Evolutionary conservation across 1,140 invertebrate genomes (phyloP).

Genomic region (Copidosoma floridanum): DNA sequence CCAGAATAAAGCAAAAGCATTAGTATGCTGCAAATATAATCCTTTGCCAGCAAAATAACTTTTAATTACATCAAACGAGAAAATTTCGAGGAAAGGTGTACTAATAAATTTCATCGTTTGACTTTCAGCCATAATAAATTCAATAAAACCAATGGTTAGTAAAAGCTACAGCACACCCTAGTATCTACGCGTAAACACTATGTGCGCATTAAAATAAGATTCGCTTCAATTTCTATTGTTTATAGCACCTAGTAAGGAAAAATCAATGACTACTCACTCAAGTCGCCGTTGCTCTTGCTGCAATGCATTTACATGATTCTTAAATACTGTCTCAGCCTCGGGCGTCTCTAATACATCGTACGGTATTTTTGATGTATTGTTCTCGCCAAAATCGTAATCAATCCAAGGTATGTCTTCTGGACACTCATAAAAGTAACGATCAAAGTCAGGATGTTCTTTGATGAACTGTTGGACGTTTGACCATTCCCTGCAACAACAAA

Average conservation of each 20-base stretch:
- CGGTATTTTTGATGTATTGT: constrained; percentile 75
- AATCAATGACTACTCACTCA: constrained; percentile 76
- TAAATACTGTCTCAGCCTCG: constrained; percentile 89
- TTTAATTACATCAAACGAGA: background rate
- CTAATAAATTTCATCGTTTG: constrained; percentile 2
- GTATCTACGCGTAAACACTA: constrained; percentile 11
- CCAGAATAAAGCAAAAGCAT: constrained; percentile 56
- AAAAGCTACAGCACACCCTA: constrained; percentile 21
- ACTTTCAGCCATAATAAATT: background rate
- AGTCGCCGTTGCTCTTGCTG: constrained; percentile 87
- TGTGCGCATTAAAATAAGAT: no score
- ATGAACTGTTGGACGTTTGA: constrained; percentile 78
- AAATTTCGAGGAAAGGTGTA: background rate
- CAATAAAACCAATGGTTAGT: constrained; percentile 27
- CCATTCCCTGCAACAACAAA: constrained; percentile 72
- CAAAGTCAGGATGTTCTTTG: constrained; percentile 83
- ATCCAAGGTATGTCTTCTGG: constrained; percentile 78
- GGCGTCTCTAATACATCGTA: constrained; percentile 86
- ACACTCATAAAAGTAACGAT: constrained; percentile 85
- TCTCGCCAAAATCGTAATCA: constrained; percentile 70
- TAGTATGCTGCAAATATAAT: constrained; percentile 40
- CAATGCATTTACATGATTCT: constrained; percentile 85
- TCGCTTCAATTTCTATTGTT: background rate
- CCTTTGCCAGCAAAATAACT: no score
- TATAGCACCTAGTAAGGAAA: background rate